These are phyloP conservation scores for Anaspis maculata DNA, from an alignment of 2,888 invertebrate species.

Conservation along the genomic window DNA sequence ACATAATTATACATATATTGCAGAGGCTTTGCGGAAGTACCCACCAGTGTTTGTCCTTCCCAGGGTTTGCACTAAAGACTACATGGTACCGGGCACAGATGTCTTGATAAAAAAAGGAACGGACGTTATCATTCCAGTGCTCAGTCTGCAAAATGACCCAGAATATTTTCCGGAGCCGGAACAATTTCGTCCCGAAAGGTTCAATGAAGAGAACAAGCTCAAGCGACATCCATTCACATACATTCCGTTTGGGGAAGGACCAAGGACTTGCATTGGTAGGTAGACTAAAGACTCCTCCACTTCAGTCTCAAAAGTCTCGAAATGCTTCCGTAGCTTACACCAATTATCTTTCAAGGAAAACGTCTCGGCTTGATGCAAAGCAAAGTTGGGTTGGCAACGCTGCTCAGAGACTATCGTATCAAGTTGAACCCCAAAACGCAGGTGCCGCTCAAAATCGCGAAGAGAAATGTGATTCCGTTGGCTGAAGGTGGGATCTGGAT, in stretches of 20 bases:
- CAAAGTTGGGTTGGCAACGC: background rate
- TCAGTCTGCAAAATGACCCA: slow-evolving; percentile 29
- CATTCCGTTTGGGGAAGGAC: slow-evolving; percentile 21
- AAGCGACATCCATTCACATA: slow-evolving; percentile 22
- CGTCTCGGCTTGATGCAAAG: slow-evolving; percentile 22
- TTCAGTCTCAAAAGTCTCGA: background rate
- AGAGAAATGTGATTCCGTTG: slow-evolving; percentile 14
- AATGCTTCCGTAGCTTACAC: background rate
- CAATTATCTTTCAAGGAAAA: slow-evolving; percentile 19
- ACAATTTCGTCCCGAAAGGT: slow-evolving; percentile 33
- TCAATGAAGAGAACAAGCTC: slow-evolving; percentile 25
- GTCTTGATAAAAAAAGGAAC: slow-evolving; percentile 23
- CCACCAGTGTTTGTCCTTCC: slow-evolving; percentile 25
- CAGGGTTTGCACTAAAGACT: slow-evolving; percentile 20
- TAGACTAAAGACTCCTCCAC: too few relatives aligned
- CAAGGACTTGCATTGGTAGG: slow-evolving; percentile 17
- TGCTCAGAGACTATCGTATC: background rate
- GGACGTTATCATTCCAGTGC: slow-evolving; percentile 25
- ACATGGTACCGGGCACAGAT: slow-evolving; percentile 17
- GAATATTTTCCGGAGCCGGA: slow-evolving; percentile 32
- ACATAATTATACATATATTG: slow-evolving; percentile 7
- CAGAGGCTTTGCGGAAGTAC: slow-evolving; percentile 34
- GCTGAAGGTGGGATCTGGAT: slow-evolving; percentile 23
- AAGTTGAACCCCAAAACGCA: background rate
- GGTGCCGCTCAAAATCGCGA: slow-evolving; percentile 12